Conservation (phyloP, 1,140 invertebrate species). For the Coenobita brevimanus region DNA sequence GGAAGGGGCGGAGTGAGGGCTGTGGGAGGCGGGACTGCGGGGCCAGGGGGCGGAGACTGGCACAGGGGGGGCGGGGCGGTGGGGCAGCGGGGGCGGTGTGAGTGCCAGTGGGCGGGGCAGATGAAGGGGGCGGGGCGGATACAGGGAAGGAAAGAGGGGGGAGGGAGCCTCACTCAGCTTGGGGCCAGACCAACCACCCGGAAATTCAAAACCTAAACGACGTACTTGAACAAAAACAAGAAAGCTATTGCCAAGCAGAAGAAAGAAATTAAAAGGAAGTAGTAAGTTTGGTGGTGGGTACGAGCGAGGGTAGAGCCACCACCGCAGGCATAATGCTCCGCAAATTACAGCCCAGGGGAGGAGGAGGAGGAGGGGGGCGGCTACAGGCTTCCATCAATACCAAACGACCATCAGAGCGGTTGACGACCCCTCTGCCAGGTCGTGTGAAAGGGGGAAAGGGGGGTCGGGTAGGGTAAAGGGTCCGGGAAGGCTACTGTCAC, state of each 20-base stretch:
- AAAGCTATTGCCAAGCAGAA: conserved; percentile 41
- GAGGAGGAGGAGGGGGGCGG: too few relatives aligned
- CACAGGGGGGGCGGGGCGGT: conserved; percentile 28
- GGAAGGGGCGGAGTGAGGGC: conserved; percentile 40
- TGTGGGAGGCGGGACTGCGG: conserved; percentile 28
- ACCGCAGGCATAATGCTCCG: too few relatives aligned
- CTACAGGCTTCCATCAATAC: too few relatives aligned
- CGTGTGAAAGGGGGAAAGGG: background rate
- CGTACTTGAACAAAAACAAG: conserved; percentile 56
- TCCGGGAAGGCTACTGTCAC: background rate
- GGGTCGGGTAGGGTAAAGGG: background rate
- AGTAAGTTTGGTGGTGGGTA: conserved; percentile 14
- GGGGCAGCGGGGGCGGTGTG: conserved; percentile 31
- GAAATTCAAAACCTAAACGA: conserved; percentile 47
- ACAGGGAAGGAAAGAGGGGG: background rate
- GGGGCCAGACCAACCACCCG: background rate
- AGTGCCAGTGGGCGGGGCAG: conserved; percentile 37
- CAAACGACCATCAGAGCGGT: too few relatives aligned
- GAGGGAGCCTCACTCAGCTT: background rate
- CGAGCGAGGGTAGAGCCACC: background rate
- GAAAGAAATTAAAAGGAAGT: conserved; percentile 48
- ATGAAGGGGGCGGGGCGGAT: background rate
- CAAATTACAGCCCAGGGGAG: too few relatives aligned
- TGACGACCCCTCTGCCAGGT: too few relatives aligned
- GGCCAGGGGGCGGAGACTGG: conserved; percentile 46